Evolutionary conservation across 2,797 vertebrate genomes (phyloP), one percentile per base, ranked within the genome.

Genomic region (Xiphorhynchus erythropygius): DNA sequence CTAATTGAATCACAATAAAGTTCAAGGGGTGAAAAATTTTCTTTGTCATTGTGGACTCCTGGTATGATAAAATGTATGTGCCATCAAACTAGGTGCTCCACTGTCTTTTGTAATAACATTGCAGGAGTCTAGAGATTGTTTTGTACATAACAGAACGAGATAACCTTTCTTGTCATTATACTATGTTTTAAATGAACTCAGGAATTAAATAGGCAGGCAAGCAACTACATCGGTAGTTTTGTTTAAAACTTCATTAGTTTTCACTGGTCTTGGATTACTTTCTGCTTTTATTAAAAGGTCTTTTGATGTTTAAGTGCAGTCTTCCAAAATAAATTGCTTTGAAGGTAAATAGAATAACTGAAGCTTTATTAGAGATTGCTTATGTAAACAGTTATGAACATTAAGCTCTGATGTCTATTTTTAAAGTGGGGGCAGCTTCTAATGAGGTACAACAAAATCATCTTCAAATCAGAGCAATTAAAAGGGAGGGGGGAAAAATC

Each of bases 261-360:
- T 88, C 8, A 35, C 30, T 89, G 60, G 23, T 94, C 14, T 56
- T 78, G 42, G 33, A 39, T 87, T n/a, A 88, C 33, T 82, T 89
- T 35, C 11, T 75, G 68, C 53, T 80, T 83, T 90, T 71, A 80
- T 30, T 80, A 52, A 62, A 89, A 46, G 14, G 18, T 50, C 27
- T 65, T 84, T 59, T 69, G 10, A 79, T 76, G 28, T 73, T 87
- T 42, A 87, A 76, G 47, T 84, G 35, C 18, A 39, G 22, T 82
- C 84, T 76, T 93, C 50, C n/a, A 82, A 92, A 96, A 62, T 50
- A 79, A 93, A 73, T 71, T 64, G 35, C 41, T 89, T 84, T 90
- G 65, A 81, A 82, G 25, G 21, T 78, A 64, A 71, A 30, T 24
- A 77, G 47, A 86, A 33, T 49, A 93, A 74, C 63, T 46, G 49